These are phyloP conservation scores for Parotia lawesii DNA, from an alignment of 2,113 vertebrate genomes.

Conservation along the genomic window DNA sequence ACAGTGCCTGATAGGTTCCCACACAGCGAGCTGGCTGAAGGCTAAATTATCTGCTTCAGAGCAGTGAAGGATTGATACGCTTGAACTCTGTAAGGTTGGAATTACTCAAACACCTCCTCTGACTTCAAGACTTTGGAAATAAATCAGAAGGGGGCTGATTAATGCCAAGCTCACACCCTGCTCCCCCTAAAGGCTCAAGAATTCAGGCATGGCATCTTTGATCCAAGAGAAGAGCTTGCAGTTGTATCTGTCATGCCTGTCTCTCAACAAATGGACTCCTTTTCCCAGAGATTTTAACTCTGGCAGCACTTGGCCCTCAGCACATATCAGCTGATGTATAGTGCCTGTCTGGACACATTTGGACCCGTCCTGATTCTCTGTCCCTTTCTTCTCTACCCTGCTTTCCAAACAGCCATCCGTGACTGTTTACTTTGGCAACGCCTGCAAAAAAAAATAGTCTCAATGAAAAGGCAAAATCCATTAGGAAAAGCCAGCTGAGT, in stretches of 20 bases:
- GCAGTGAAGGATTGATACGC: neutral
- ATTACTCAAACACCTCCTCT: neutral
- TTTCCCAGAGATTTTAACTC: neutral
- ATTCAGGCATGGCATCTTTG: neutral
- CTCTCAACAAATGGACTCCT: neutral
- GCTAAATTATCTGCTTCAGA: neutral
- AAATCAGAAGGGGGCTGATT: neutral
- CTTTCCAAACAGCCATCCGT: constrained; percentile 36
- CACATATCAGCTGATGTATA: neutral
- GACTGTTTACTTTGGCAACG: constrained; percentile 56
- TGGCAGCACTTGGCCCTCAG: constrained; percentile 2
- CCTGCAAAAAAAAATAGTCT: neutral
- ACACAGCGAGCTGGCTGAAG: neutral
- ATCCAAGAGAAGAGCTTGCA: neutral
- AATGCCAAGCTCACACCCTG: neutral
- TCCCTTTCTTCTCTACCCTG: constrained; percentile 20
- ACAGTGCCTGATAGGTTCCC: neutral
- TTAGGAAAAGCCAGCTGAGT: constrained; percentile 64
- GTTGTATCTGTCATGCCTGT: neutral
- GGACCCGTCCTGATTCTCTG: neutral
- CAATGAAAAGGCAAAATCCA: constrained; percentile 63
- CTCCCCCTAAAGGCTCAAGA: neutral
- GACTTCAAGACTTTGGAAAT: neutral
- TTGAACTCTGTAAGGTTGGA: neutral
- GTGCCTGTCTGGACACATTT: constrained; percentile 27